Percentiles rank a stretch among this genome's conserved stretches.
These are phyloP conservation scores for Calameuta filiformis DNA, from an alignment of 2,888 invertebrate genomes.

Conservation along the genomic window DNA sequence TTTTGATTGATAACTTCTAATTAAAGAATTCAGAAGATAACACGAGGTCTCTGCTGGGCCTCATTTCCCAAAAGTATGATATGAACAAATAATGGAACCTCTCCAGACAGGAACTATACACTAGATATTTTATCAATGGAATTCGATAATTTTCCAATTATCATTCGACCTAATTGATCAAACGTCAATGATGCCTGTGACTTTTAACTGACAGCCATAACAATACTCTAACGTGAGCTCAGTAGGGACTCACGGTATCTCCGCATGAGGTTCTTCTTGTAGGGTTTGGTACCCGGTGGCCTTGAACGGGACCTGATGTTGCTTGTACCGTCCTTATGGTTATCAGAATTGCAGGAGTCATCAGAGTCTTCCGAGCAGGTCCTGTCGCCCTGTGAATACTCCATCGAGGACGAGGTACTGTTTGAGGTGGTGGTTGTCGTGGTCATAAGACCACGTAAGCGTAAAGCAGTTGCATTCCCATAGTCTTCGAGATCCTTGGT, in stretches of 20 bases:
- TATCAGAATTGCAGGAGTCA: conserved; percentile 78
- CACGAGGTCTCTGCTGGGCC: too few species aligned
- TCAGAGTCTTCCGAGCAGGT: conserved; percentile 85
- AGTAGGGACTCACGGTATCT: conserved; percentile 85
- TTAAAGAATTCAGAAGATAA: too few species aligned
- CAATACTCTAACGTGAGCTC: not conserved
- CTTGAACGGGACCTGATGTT: conserved; percentile 66
- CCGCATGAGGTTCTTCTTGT: conserved; percentile 94
- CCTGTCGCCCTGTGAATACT: conserved; percentile 64
- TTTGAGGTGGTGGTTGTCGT: conserved; percentile 23
- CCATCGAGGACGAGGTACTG: conserved; percentile 52
- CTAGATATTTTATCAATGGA: too few species aligned
- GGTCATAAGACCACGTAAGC: conserved; percentile 40
- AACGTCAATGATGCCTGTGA: too few species aligned
- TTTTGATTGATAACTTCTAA: too few species aligned
- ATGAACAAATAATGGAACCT: too few species aligned
- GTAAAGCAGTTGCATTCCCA: conserved; percentile 62
- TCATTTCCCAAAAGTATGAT: too few species aligned
- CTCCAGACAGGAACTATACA: too few species aligned
- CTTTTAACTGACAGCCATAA: too few species aligned
- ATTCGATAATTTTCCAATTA: too few species aligned
- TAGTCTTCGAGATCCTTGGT: conserved; percentile 48
- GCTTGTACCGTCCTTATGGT: conserved; percentile 70
- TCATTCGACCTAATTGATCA: too few species aligned
- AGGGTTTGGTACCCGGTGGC: conserved; percentile 70